phyloP scores from a whole-genome alignment of 1,140 invertebrate species.

The Drosophila ananassae region DNA sequence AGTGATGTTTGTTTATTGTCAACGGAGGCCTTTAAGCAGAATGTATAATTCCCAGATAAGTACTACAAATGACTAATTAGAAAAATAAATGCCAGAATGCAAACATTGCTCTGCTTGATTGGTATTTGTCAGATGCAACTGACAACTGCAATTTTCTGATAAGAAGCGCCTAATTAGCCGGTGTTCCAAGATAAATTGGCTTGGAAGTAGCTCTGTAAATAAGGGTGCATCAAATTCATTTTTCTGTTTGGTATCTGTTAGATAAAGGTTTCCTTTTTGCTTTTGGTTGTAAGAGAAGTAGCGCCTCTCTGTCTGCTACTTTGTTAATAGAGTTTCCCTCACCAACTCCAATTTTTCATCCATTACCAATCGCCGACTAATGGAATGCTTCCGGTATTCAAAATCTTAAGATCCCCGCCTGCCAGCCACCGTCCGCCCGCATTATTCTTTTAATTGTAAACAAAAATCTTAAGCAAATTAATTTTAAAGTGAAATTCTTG shows the following conservation, averaged over 20 bases:
- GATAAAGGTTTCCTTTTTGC: conserved; percentile 12
- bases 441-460: conserved; percentile 62
- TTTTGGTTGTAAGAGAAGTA: neutral
- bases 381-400: conserved; percentile 63
- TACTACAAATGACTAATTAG: conserved; percentile 54
- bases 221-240: neutral
- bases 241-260: conserved; percentile 1
- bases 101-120: conserved; percentile 73
- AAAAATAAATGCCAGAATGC: conserved; percentile 66
- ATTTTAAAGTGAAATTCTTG: conserved; percentile 75
- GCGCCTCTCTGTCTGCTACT: neutral
- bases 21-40: neutral
- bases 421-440: conserved; percentile 40
- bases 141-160: conserved; percentile 66
- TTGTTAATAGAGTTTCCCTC: neutral
- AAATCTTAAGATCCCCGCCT: conserved; percentile 25
- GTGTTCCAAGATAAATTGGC: conserved; percentile 53
- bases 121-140: conserved; percentile 52
- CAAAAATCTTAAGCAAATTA: conserved; percentile 69
- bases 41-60: conserved; percentile 14
- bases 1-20: neutral
- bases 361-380: conserved; percentile 59
- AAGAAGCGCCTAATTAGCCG: conserved; percentile 73
- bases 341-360: conserved; percentile 11
- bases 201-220: conserved; percentile 18